Evolutionary conservation across 2,888 invertebrate genomes (phyloP), one percentile per base, ranked within the genome.

Genomic region (Brachyptera putata): DNA sequence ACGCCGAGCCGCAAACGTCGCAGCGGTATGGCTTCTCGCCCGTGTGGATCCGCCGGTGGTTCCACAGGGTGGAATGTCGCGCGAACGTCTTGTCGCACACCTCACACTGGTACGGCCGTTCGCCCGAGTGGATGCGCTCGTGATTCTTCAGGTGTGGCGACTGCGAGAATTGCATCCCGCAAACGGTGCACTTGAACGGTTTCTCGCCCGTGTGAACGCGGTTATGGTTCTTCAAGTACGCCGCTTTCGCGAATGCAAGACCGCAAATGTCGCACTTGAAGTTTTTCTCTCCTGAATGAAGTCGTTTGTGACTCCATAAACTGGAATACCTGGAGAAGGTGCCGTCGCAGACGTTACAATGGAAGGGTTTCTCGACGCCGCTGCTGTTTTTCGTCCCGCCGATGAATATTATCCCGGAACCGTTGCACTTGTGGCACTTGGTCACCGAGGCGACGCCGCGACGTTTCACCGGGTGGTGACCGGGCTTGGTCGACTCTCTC

Each of bases 151-250:
- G 77, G 79, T 92, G 91, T 1, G 91, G 91, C 59, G 89, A 89
- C 70, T 92, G 91, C 4, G 91, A 91, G 73, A 92, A 91, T 73
- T 91, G 91, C 91, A 91, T 91, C 49, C 91, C 91, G 73, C 91
- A 92, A 22, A 91, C 90, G 71, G 84, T 86, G 76, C 91, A 92
- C 74, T 87, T 87, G 71, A 68, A 72, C 5, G 72, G 72, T 58
- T 71, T 70, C 72, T 78, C 66, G 30, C 91, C 91, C 1, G 91
- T 91, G 68, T 92, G 91, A 69, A 92, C 91, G 67, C 91, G 81
- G 55, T 89, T 89, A 73, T 92, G 91, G 72, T 92, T 92, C 73
- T 92, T 91, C 66, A 92, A 78, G 77, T 91, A 91, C n/a, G 91
- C 91, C 60, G 91, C 91, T 74, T 91, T 91, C 60, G 91, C 91